These are phyloP conservation scores for Linepithema humile DNA, from an alignment of 1,140 invertebrate species.

Conservation along the genomic window DNA sequence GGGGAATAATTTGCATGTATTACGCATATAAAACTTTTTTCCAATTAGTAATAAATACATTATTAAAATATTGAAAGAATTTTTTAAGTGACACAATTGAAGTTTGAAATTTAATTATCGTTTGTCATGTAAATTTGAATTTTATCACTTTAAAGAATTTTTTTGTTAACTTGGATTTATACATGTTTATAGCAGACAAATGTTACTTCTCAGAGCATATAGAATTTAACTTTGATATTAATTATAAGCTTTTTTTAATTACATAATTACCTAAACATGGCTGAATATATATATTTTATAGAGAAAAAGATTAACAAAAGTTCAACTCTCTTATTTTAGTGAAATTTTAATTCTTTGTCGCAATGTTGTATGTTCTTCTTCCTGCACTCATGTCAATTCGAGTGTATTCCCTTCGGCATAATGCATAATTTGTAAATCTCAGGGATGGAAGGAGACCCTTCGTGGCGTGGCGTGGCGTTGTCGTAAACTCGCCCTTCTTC, in stretches of 20 bases:
- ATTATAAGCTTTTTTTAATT: background rate
- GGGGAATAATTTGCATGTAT: background rate
- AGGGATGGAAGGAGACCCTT: conserved; percentile 60
- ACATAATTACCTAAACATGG: background rate
- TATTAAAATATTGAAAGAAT: too few species aligned
- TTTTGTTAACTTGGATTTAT: background rate
- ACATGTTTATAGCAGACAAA: background rate
- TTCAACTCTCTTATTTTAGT: background rate
- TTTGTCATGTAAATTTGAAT: too few species aligned
- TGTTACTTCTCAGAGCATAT: background rate
- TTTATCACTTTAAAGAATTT: background rate
- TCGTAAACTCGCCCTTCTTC: conserved; percentile 65
- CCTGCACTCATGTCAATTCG: conserved; percentile 65
- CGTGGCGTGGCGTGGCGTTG: conserved; percentile 44
- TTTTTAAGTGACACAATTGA: too few species aligned
- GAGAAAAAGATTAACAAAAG: conserved; percentile 13
- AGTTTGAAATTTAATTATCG: too few species aligned
- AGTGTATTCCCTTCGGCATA: conserved; percentile 66
- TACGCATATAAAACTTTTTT: too few species aligned
- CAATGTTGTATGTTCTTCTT: conserved; percentile 52
- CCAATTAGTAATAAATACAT: too few species aligned
- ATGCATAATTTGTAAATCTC: conserved; percentile 78
- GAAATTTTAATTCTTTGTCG: background rate
- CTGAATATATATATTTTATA: background rate
- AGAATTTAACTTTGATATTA: background rate